Percentiles rank a stretch among this genome's conserved stretches.
phyloP scores from a whole-genome alignment of 2,888 invertebrate species.

The Phortica okadai region DNA sequence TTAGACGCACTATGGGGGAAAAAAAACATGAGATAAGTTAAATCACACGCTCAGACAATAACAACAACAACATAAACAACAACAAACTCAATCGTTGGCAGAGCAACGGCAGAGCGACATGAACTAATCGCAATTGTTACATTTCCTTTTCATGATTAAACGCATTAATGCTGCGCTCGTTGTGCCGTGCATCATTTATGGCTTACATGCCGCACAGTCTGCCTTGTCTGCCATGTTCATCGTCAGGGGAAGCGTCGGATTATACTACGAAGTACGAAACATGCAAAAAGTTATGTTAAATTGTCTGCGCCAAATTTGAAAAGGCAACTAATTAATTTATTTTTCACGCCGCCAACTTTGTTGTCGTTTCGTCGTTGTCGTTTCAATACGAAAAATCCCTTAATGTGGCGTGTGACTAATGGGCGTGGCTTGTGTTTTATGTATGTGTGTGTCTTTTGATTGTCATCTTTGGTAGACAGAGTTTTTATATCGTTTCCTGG shows the following conservation, averaged over 20 bases:
- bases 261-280: not conserved
- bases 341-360: constrained; percentile 52
- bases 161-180: not conserved
- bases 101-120: not conserved
- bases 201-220: constrained; percentile 8
- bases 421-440: not conserved
- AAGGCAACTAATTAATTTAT: constrained; percentile 64
- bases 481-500: constrained; percentile 13
- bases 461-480: not conserved
- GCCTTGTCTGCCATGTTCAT: not conserved
- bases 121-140: not conserved
- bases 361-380: not conserved
- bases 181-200: constrained; percentile 20
- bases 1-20: constrained; percentile 9
- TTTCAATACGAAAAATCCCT: constrained; percentile 51
- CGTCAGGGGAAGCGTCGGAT: constrained; percentile 14
- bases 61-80: not conserved
- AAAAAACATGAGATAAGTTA: constrained; percentile 8
- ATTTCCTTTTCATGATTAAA: constrained; percentile 24
- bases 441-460: not conserved
- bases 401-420: constrained; percentile 11
- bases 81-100: not conserved
- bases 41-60: constrained; percentile 16
- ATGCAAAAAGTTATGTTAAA: constrained; percentile 47
- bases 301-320: constrained; percentile 65